Evolutionary conservation across 2,888 invertebrate species (phyloP).

Genomic region (Sphecodes monilicornis): DNA sequence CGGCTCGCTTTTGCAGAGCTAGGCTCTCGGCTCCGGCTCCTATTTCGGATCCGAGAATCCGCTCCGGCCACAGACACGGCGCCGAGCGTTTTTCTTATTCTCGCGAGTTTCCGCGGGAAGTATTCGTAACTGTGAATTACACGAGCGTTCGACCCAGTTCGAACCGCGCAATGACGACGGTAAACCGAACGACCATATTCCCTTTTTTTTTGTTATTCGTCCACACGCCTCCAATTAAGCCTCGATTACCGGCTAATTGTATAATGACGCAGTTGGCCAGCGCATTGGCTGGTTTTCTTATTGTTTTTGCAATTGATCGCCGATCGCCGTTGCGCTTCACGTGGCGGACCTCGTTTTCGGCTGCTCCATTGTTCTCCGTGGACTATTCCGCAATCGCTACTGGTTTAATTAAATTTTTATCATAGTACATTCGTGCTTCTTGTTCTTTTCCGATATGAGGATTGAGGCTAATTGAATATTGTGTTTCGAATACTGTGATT

Average conservation of each 20-base stretch:
- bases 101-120: slow-evolving; percentile 9
- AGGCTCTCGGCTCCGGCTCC: slow-evolving; percentile 2
- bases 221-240: slow-evolving; percentile 1
- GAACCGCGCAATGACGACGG: slow-evolving; percentile 13
- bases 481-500: neutral
- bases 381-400: neutral
- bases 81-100: neutral
- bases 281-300: neutral
- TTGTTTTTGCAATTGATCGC: slow-evolving; percentile 7
- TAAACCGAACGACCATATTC: neutral
- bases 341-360: neutral
- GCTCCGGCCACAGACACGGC: slow-evolving; percentile 2
- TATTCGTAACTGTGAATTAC: neutral
- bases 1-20: neutral
- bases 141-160: slow-evolving; percentile 10
- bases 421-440: neutral
- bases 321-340: neutral
- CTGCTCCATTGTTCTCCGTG: neutral
- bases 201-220: neutral
- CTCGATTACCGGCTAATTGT: slow-evolving; percentile 11
- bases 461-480: neutral
- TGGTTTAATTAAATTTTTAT: neutral
- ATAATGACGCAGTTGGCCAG: neutral
- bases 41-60: slow-evolving; percentile 21
- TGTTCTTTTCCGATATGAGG: neutral